Percentiles rank a stretch among this genome's conserved stretches.
These are phyloP conservation scores for Anthopleura xanthogrammica DNA, from an alignment of 92 coral and sea anemone species.

Conservation along the genomic window DNA sequence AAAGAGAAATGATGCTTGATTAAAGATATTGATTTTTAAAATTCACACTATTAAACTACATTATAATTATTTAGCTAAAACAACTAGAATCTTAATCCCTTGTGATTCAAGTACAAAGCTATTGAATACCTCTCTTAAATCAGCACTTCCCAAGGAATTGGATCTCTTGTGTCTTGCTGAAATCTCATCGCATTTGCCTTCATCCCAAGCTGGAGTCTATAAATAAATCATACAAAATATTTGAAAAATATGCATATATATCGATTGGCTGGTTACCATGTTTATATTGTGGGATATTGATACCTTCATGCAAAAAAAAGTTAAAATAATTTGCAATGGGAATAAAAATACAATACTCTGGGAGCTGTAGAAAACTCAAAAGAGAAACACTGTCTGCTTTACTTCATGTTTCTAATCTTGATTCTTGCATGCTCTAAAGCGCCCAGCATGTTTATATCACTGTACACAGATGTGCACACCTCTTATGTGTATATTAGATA, in stretches of 20 bases:
- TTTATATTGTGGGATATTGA: too few relatives aligned
- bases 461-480: too few relatives aligned
- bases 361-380: too few relatives aligned
- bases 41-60: not conserved
- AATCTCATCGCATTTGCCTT: constrained; percentile 47
- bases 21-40: too few relatives aligned
- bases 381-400: too few relatives aligned
- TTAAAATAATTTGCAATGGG: not conserved
- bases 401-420: too few relatives aligned
- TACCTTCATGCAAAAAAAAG: too few relatives aligned
- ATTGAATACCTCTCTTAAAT: constrained; percentile 65
- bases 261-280: not conserved
- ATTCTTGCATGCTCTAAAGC: too few relatives aligned
- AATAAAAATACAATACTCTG: not conserved
- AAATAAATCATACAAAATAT: not conserved
- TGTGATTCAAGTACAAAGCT: not conserved
- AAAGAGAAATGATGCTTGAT: not conserved
- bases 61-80: not conserved
- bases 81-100: not conserved
- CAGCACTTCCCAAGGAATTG: constrained; percentile 96
- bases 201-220: constrained; percentile 88
- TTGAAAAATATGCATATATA: not conserved
- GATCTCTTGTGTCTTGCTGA: constrained; percentile 77
- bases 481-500: too few relatives aligned
- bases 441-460: too few relatives aligned